Evolutionary conservation across 2,113 vertebrate genomes (phyloP), one percentile per base, ranked within the genome.

Genomic region (Phocoena sinus): DNA sequence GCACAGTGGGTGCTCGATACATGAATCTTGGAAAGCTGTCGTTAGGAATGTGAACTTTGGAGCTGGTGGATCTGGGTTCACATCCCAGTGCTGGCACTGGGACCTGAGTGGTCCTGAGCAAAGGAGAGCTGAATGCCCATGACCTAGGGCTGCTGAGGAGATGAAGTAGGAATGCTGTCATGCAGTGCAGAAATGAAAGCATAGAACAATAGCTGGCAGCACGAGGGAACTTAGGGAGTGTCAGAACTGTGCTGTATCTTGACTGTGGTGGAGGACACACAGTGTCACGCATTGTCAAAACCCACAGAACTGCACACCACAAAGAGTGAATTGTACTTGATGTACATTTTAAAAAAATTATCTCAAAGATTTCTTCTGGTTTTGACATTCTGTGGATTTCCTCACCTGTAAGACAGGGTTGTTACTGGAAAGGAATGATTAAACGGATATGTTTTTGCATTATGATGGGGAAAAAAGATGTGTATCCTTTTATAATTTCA

Each of bases 171-270:
- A 74, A 11, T 33, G 36, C 63, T 28, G 2, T 3, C 1, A 0
- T 0, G 4, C 4, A 5, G 23, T 3, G 53, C 13, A 21, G 33
- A 47, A n/a, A 21, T 0, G 2, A 53, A 15, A 15, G 31, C 25
- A 12, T 25, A 3, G 23, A 10, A 38, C 10, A 4, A 1, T 6
- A 12, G 6, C 62, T 12, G 60, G 65, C 3, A 5, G 77, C n/a
- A 28, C 1, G 0, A 3, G 28, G 33, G 18, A 3, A 6, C 3
- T 9, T 0, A 6, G 80, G 25, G 58, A 38, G 67, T 6, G n/a
- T 41, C 3, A 85, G 67, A 21, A 13, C 47, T 25, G 5, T 8
- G 38, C 23, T 33, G 50, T 6, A 5, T 20, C 53, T 36, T 33
- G 8, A 53, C 0, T 31, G 14, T 26, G 17, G 12, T 18, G 47